Evolutionary conservation across 1,140 invertebrate genomes (phyloP).

Genomic region (Cydia strobilella): DNA sequence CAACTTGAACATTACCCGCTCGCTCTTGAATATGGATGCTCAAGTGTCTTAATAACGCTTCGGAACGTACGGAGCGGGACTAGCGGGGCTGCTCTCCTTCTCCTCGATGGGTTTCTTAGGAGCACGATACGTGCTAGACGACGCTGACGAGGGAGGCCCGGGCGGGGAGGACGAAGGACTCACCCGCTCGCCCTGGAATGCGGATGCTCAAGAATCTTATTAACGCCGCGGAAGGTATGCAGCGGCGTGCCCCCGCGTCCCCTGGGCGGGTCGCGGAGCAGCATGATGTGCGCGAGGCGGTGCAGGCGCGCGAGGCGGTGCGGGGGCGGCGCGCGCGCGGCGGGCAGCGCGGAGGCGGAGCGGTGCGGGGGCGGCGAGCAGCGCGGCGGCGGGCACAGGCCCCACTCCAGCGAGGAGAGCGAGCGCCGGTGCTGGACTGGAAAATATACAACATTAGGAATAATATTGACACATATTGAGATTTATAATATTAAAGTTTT

Average conservation of each 20-base stretch:
- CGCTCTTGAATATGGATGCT: background rate
- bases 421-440: constrained; percentile 84
- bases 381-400: constrained; percentile 29
- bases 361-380: constrained; percentile 45
- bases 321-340: constrained; percentile 57
- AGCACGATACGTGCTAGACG: constrained; percentile 76
- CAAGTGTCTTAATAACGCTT: background rate
- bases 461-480: too few species aligned
- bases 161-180: constrained; percentile 16
- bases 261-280: constrained; percentile 85
- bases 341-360: constrained; percentile 45
- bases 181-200: constrained; percentile 66
- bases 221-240: constrained; percentile 82
- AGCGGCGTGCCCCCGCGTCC: constrained; percentile 52
- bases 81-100: background rate
- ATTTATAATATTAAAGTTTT: too few species aligned
- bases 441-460: constrained; percentile 36
- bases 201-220: constrained; percentile 86
- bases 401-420: constrained; percentile 83
- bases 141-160: too few species aligned
- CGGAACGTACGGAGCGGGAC: background rate
- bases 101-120: background rate
- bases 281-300: constrained; percentile 88
- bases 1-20: too few species aligned
- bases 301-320: constrained; percentile 73